Conservation (phyloP, 2,888 invertebrate species). For the Hedya salicella region DNA sequence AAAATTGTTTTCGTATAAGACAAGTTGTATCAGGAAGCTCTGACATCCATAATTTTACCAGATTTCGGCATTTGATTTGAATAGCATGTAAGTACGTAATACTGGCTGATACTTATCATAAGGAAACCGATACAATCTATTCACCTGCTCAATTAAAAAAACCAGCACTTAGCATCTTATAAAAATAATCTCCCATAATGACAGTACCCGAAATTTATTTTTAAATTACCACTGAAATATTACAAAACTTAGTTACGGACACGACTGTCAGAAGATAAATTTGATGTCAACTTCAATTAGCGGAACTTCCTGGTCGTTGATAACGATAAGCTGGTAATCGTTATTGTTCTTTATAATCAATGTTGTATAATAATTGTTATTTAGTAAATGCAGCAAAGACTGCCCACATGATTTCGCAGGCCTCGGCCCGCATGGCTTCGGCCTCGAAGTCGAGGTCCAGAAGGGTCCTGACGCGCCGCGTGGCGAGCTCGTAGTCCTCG, state of each 20-base stretch:
- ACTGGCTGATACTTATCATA: constrained; percentile 21
- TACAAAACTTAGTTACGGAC: neutral
- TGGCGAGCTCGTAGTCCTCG: constrained; percentile 99
- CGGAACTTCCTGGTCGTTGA: constrained; percentile 18
- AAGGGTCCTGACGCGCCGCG: constrained; percentile 97
- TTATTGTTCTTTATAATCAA: neutral
- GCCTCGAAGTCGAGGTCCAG: constrained; percentile 98
- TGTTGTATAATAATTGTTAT: constrained; percentile 83
- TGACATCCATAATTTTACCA: constrained; percentile 1
- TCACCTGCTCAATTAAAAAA: neutral
- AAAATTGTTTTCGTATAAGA: neutral
- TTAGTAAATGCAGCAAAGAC: constrained; percentile 99
- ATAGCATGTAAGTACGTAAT: constrained; percentile 7
- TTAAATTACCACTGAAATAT: neutral
- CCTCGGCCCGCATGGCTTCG: constrained; percentile 95
- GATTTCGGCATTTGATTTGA: neutral
- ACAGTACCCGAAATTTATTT: neutral
- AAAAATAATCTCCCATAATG: constrained; percentile 2
- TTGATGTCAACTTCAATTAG: constrained; percentile 6
- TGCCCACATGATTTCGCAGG: constrained; percentile 98
- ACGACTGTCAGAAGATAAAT: constrained; percentile 19
- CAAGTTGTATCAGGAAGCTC: constrained; percentile 13
- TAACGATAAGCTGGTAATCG: constrained; percentile 25
- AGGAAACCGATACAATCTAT: constrained; percentile 3
- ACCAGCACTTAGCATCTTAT: neutral